Base-by-base conservation (phyloP, 2,888 invertebrate species). In the Exephanes ischioxanthus region DNA sequence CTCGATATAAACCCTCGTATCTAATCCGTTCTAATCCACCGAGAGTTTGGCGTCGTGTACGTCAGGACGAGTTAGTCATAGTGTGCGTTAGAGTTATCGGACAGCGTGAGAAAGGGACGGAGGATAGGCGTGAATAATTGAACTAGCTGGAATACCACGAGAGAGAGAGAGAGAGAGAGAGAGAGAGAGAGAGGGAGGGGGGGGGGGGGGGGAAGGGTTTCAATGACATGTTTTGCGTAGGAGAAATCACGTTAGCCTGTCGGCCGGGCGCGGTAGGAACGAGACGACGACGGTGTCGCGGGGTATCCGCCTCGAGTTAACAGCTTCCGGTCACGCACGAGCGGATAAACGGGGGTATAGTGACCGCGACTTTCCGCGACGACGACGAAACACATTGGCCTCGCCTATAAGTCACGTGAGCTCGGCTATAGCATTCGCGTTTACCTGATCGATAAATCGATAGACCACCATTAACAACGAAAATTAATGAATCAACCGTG, bases 301-400 rank as follows among this genome's bases (percentile, higher is more conserved):
- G 83, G 67, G 85, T 41, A 76, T 82, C 77, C 80, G 72, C 72
- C 45, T 16, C 76, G 80, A 80, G 91, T 91, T 92, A 92, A 92
- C 91, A 91, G 91, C 89, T 89, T 80, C 84, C 86, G 87, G 92
- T 91, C 91, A 92, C 91, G 91, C 91, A 90, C 82, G 83, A 77
- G 77, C 61, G 77, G 83, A 77, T 86, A 83, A 83, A 80, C 77
- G 80, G 72, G 80, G 77, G 73, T 76, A 80, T 85, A 73, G 77
- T 55, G 14, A 71, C 51, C 45, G 58, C 14, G 83, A 68, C 45
- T 83, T 77, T 73, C 79, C 77, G 55, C 63, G 66, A 83, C 72
- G 26, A 68, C 72, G 61, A 83, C 80, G 83, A 83, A 83, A 84
- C 53, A 73, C 70, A 70, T 55, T 71, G 76, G 75, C 80, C 83